Evolutionary conservation across 53 echinoderm and acorn worm genomes (phyloP), one percentile per base, ranked within the genome.

Genomic region (Holothuria leucospilota): DNA sequence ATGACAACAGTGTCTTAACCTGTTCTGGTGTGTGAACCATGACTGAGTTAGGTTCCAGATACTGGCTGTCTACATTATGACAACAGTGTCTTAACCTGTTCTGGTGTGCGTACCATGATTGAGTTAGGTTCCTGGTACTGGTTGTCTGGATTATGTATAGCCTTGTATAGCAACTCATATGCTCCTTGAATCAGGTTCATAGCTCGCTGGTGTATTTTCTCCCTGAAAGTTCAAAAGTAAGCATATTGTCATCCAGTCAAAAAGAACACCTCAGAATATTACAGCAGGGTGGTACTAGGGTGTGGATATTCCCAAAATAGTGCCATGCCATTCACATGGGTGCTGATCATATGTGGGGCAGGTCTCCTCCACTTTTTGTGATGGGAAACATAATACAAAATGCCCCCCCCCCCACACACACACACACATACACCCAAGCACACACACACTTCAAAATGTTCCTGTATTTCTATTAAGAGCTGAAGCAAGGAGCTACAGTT

Each of bases 11-110:
- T 46, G 11, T 46, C 46, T 46, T 46, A 8, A 46, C 46, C 8
- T 12, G 93, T 93, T 46, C 46, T 7, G 8, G 46, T 46, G 46
- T 46, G 46, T 11, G 11, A 4, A 46, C 11, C 11, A 46, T 46
- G 11, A 46, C 71, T 89, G 93, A 29, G 95, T 87, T 5, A 46
- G 11, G 46, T 46, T 46, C 46, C 46, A 4, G 46, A 7, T 46
- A 11, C 46, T 56, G 56, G 56, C 8, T 16, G 1, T 16, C 56
- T 4, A 16, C 0, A 18, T 85, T 53, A 96, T 34, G 89, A 88
- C n/a, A 96, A 58, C 13, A 96, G 78, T 29, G 92, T 85, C 78
- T 85, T 93, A 67, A 96, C 91, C 69, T 96, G 96, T 62, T 95
- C 90, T 6, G 96, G 94, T 23, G 96, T 91, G 62, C 96, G 91